Evolutionary conservation across 2,797 vertebrate genomes (phyloP), one percentile per base, ranked within the genome.

Genomic region (Pipistrellus pipistrellus): DNA sequence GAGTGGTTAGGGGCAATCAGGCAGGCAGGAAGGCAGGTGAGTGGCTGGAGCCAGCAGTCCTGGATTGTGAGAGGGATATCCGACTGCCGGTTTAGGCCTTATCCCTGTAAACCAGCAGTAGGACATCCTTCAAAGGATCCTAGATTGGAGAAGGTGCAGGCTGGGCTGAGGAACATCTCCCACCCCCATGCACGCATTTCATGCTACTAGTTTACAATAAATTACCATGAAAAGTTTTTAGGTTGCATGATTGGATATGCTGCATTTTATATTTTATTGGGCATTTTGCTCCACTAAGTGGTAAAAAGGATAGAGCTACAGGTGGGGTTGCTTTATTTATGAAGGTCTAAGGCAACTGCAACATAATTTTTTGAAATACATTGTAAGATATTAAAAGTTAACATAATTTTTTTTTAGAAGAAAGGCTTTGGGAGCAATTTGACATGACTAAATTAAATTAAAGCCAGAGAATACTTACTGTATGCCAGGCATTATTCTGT

Each of bases 261-360:
- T 99, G 98, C 98, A 97, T 98, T 98, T 98, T 98, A 98, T 97
- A 96, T 98, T 97, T 98, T 98, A 97, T 96, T 96, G 98, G 97
- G 98, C 78, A 0, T 97, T 97, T 91, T 96, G 86, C 59, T 96
- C 97, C 93, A 97, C 87, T 73, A 95, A 96, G 96, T 92, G 88
- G 95, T 98, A 96, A 96, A 96, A 96, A 96, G 92, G 87, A 98
- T 97, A 97, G 97, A 98, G 98, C 95, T 93, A 96, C 95, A 96
- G 96, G 80, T 97, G 88, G 96, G 96, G 92, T 96, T 96, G 86
- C 96, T 98, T 94, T 96, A 84, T 94, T 94, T 90, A 32, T 90
- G 78, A 94, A 95, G 73, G 80, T 95, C 75, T 78, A 53, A 77
- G n/a, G 48, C 32, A 35, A 77, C 20, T 55, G 12, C 35, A 35